Evolutionary conservation across 2,888 invertebrate species (phyloP), one percentile per base, ranked within the genome.

Genomic region (Anticlea derivata): DNA sequence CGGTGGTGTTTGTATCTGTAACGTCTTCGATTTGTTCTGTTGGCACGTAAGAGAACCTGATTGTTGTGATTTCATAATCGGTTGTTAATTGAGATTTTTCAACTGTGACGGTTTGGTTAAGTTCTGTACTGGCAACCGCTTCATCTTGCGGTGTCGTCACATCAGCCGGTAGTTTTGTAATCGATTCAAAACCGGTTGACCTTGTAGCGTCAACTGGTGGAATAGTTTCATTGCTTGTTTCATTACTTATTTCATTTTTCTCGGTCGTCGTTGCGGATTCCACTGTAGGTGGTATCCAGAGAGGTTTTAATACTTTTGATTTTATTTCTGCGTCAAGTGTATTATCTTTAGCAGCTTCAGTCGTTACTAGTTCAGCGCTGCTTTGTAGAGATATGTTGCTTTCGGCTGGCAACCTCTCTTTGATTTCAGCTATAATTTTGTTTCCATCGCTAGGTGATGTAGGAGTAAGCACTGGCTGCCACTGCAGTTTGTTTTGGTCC

Each of bases 141-240:
- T 90, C 89, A 65, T 85, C 85, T 56, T 75, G 75, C 24, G 91
- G 90, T 30, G 91, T 91, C 26, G 91, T 91, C 33, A 90, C 63
- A 44, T 75, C 80, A 37, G 82, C 74, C 51, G 89, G 86, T 46
- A 91, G 62, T 78, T 91, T 91, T 45, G 91, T 90, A 58, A 90
- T 90, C 54, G 91, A 91, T 83, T 91, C 89, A 68, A 89, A 90
- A 70, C 84, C 80, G 62, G 75, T 86, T 76, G 80, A 77, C 69
- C 73, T 85, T 52, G 74, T 73, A 27, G 68, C 68, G 60, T 82
- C 78, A 76, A 79, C 76, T 53, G 75, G 73, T 60, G 75, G 77
- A 75, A 80, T 78, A 69, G 71, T 73, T 65, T 78, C 68, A 55
- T 68, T 66, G 53, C 67, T 63, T 68, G 69, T 73, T 63, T 76